These are phyloP conservation scores for Gnathonemus echidnorhynchus DNA, from an alignment of 2,113 vertebrate species.

Conservation along the genomic window DNA sequence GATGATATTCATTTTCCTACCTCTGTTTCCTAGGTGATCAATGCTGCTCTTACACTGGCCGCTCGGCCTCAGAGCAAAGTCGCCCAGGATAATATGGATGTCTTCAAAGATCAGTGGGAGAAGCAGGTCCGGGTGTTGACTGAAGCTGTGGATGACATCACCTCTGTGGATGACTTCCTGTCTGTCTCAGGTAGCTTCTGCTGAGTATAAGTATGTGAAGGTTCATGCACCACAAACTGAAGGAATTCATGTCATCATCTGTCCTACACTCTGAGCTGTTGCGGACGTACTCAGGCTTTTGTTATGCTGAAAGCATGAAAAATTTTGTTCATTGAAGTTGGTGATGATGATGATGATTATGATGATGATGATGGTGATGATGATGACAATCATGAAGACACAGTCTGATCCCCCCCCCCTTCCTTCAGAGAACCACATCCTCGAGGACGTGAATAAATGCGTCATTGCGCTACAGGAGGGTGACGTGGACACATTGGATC, in stretches of 20 bases:
- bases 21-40: constrained; percentile 75
- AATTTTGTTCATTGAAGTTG: neutral
- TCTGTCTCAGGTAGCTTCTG: constrained; percentile 85
- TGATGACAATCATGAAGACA: neutral
- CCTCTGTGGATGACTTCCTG: constrained; percentile 95
- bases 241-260: neutral
- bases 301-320: neutral
- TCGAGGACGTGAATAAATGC: constrained; percentile 98
- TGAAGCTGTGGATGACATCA: constrained; percentile 96
- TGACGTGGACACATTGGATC: constrained; percentile 91
- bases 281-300: neutral
- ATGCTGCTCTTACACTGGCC: constrained; percentile 88
- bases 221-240: neutral
- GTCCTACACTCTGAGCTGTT: neutral
- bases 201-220: neutral
- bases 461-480: constrained; percentile 97
- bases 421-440: constrained; percentile 89
- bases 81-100: constrained; percentile 98
- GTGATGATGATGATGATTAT: neutral
- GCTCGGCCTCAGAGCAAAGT: constrained; percentile 96
- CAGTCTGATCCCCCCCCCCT: neutral
- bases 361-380: neutral
- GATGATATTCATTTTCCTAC: neutral
- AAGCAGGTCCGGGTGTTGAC: constrained; percentile 96
- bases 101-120: constrained; percentile 99